Evolutionary conservation across 2,888 invertebrate species (phyloP).

Genomic region (Nephrocerus scutellatus): DNA sequence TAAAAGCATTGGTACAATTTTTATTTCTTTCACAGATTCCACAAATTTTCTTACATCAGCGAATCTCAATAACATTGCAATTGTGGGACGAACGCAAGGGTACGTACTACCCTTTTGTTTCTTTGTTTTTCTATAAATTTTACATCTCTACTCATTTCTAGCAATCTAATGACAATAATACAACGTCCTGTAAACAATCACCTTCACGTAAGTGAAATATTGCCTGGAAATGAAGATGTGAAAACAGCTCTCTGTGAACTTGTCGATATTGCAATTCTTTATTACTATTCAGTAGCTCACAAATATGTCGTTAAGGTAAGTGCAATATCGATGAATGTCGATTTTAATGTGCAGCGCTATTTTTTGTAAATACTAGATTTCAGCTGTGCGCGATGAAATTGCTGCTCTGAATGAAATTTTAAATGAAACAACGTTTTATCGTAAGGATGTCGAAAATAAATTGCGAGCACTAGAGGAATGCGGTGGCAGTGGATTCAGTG

Average conservation of each 20-base stretch:
- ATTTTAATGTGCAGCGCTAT: background rate
- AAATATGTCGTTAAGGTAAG: slow-evolving; percentile 44
- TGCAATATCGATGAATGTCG: background rate
- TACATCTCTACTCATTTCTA: background rate
- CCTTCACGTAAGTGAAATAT: slow-evolving; percentile 20
- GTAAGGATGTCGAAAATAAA: slow-evolving; percentile 40
- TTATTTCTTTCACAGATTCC: slow-evolving; percentile 28
- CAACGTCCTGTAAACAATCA: slow-evolving; percentile 16
- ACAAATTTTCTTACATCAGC: slow-evolving; percentile 39
- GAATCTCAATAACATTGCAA: slow-evolving; percentile 37
- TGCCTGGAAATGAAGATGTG: slow-evolving; percentile 31
- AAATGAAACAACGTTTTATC: slow-evolving; percentile 41
- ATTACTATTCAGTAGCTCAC: slow-evolving; percentile 46
- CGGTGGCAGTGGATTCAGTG: slow-evolving; percentile 36
- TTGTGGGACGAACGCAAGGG: slow-evolving; percentile 37
- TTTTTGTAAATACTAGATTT: slow-evolving; percentile 28
- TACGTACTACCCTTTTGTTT: slow-evolving; percentile 16
- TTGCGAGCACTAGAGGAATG: slow-evolving; percentile 35
- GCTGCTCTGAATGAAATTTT: slow-evolving; percentile 43
- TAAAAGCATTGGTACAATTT: slow-evolving; percentile 6
- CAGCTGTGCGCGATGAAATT: slow-evolving; percentile 45
- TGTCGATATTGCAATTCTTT: slow-evolving; percentile 41
- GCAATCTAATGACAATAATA: slow-evolving; percentile 5
- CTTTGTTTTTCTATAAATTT: slow-evolving; percentile 2
- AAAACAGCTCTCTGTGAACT: slow-evolving; percentile 40